Evolutionary conservation across 2,888 invertebrate genomes (phyloP).

Genomic region (Leucophora obtusa): DNA sequence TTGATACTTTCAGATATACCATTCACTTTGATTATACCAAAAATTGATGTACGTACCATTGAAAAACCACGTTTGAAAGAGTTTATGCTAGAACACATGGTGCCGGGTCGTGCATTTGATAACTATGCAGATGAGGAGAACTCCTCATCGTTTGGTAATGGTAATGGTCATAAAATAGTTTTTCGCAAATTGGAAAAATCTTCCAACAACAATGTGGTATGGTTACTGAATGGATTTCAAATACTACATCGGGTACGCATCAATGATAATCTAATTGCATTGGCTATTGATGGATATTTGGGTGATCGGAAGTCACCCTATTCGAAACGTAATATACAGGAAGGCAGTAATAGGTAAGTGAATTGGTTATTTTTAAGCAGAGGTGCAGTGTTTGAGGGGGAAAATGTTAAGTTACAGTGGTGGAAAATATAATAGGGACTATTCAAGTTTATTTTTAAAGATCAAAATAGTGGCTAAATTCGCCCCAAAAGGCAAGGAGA

Average conservation of each 20-base stretch:
- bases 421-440: no score
- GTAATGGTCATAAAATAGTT: conserved; percentile 79
- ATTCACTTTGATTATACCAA: conserved; percentile 82
- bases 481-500: no score
- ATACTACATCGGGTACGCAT: conserved; percentile 77
- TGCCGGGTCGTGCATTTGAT: conserved; percentile 81
- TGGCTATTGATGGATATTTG: conserved; percentile 78
- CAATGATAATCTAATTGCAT: conserved; percentile 77
- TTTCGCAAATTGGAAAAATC: conserved; percentile 78
- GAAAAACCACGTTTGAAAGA: conserved; percentile 81
- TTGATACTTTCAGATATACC: conserved; percentile 80
- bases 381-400: neutral
- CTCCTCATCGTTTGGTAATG: conserved; percentile 75
- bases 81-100: conserved; percentile 82
- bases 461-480: no score
- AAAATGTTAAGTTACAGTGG: neutral
- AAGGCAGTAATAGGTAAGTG: conserved; percentile 75
- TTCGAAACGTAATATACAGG: conserved; percentile 79
- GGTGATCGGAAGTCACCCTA: conserved; percentile 78
- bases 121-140: conserved; percentile 78
- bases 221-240: conserved; percentile 78
- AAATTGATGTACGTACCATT: conserved; percentile 79
- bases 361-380: neutral
- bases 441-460: no score
- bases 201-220: conserved; percentile 73